Evolutionary conservation across 1,140 invertebrate species (phyloP).

Genomic region (Trichonephila clavata): DNA sequence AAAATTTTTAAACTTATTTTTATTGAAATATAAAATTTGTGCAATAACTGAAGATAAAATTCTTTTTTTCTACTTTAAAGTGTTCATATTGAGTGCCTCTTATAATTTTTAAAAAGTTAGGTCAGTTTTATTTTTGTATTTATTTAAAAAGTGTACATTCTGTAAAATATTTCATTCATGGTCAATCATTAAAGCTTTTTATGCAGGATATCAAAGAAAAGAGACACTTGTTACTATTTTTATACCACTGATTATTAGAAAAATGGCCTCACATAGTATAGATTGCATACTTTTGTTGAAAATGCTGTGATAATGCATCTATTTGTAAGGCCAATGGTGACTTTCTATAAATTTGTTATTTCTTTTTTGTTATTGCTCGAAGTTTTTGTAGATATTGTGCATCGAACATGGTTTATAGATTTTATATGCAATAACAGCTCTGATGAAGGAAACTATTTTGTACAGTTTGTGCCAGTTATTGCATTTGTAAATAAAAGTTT

Average conservation of each 20-base stretch:
- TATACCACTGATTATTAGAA: constrained; percentile 7
- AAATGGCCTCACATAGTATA: constrained; percentile 3
- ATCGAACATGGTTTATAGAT: constrained; percentile 38
- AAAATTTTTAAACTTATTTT: not conserved
- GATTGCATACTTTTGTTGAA: constrained; percentile 34
- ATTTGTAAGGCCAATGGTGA: constrained; percentile 22
- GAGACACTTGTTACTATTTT: constrained; percentile 47
- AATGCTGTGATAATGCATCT: constrained; percentile 55
- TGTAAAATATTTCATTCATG: not conserved
- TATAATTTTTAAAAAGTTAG: too few species aligned
- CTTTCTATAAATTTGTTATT: constrained; percentile 47
- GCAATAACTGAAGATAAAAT: too few species aligned
- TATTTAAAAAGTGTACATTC: not conserved
- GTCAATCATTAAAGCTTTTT: constrained; percentile 10
- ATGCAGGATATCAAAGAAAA: not conserved
- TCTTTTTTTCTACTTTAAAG: not conserved
- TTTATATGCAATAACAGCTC: constrained; percentile 36
- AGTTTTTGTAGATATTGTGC: constrained; percentile 37
- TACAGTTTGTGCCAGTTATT: not conserved
- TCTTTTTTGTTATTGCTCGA: constrained; percentile 48
- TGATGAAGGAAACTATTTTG: constrained; percentile 33
- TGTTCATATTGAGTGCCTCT: not conserved
- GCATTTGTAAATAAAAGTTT: constrained; percentile 59
- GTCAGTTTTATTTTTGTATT: not conserved
- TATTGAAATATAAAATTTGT: too few species aligned